Conservation (phyloP, 2,888 invertebrate genomes). For the Eledona agricola region DNA sequence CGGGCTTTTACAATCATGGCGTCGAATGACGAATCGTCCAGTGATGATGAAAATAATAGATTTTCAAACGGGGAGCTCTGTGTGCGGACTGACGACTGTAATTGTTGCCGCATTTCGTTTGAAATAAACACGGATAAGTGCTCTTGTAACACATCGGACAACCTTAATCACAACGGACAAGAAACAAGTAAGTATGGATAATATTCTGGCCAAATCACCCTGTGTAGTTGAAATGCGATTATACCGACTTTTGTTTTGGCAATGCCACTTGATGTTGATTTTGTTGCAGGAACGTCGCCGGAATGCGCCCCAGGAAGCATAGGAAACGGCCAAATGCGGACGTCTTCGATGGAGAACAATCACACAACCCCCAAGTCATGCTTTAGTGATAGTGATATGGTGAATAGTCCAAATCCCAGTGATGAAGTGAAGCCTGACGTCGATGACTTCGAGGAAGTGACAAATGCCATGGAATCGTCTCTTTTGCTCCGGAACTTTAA, state of each 20-base stretch:
- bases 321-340: conserved; percentile 21
- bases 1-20: conserved; percentile 51
- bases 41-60: conserved; percentile 53
- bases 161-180: conserved; percentile 25
- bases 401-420: conserved; percentile 11
- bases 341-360: conserved; percentile 12
- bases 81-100: conserved; percentile 5
- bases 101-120: conserved; percentile 13
- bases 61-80: conserved; percentile 38
- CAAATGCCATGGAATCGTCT: not conserved
- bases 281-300: conserved; percentile 7
- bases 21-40: conserved; percentile 53
- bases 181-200: conserved; percentile 30
- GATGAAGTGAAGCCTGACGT: conserved; percentile 5
- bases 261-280: not conserved
- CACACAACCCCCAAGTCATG: conserved; percentile 12
- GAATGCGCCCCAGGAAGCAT: conserved; percentile 6
- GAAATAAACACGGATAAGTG: conserved; percentile 37
- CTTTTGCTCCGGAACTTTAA: no score
- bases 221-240: conserved; percentile 6
- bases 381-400: conserved; percentile 23
- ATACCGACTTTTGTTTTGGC: not conserved
- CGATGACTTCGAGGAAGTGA: conserved; percentile 3
- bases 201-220: conserved; percentile 5
- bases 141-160: conserved; percentile 44